Percentiles rank a stretch among this genome's conserved stretches.
Conservation (phyloP, 2,797 vertebrate genomes). For the Arnoldichthys spilopterus region DNA sequence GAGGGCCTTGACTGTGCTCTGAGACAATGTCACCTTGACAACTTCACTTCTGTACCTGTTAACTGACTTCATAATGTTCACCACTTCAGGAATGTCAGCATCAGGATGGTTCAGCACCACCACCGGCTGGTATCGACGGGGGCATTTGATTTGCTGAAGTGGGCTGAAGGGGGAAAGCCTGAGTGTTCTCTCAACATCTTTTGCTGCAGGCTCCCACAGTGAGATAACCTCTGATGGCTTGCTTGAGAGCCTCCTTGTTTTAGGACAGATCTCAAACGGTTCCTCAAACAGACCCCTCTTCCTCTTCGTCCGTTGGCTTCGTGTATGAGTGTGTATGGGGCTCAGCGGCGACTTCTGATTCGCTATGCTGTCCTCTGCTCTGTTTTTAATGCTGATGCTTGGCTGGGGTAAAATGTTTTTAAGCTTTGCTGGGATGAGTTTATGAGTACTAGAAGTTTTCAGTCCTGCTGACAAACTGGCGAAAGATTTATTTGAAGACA, state of each 20-base stretch:
- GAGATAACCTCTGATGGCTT: constrained; percentile 76
- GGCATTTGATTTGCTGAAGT: constrained; percentile 90
- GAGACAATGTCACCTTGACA: constrained; percentile 89
- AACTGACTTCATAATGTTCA: constrained; percentile 92
- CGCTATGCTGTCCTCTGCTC: constrained; percentile 46
- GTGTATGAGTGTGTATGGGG: constrained; percentile 70
- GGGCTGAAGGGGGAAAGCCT: constrained; percentile 89
- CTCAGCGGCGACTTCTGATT: constrained; percentile 61
- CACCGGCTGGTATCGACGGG: constrained; percentile 93
- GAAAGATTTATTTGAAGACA: constrained; percentile 74
- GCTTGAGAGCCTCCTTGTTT: constrained; percentile 80
- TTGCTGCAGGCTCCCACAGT: constrained; percentile 80
- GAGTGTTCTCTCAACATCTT: constrained; percentile 86
- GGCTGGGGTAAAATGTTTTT: constrained; percentile 56
- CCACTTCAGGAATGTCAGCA: constrained; percentile 92
- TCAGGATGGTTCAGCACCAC: constrained; percentile 98
- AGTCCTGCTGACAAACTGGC: constrained; percentile 62
- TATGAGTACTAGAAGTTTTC: constrained; percentile 67
- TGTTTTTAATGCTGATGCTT: constrained; percentile 52
- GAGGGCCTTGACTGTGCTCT: constrained; percentile 89
- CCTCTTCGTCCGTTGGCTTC: constrained; percentile 83
- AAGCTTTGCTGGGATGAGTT: constrained; percentile 57
- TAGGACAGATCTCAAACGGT: constrained; percentile 76
- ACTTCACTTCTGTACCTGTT: constrained; percentile 90
- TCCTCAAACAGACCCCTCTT: constrained; percentile 84